phyloP scores from a whole-genome alignment of 2,797 vertebrate genomes.

The Huso huso region DNA sequence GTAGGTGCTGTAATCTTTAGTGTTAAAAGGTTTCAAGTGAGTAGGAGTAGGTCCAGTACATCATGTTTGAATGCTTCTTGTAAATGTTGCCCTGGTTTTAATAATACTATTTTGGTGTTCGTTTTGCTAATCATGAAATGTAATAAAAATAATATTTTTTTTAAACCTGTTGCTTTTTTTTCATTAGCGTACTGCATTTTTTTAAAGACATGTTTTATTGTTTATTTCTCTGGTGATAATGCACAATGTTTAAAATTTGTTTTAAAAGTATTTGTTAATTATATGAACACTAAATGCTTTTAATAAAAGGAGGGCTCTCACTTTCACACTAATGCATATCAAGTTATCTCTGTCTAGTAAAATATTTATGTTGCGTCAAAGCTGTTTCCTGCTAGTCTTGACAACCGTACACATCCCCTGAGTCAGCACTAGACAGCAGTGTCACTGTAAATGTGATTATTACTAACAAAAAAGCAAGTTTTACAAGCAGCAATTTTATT shows the following conservation, averaged over 20 bases:
- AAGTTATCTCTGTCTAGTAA: slow-evolving; percentile 23
- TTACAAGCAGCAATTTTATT: slow-evolving; percentile 11
- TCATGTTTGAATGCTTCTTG: neutral
- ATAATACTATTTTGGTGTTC: slow-evolving; percentile 6
- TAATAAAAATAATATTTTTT: slow-evolving; percentile 20
- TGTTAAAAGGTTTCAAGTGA: too few relatives aligned
- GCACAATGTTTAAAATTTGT: slow-evolving; percentile 9
- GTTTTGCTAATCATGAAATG: slow-evolving; percentile 17
- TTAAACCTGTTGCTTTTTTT: slow-evolving; percentile 12
- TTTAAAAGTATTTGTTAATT: slow-evolving; percentile 3
- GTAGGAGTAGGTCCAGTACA: too few relatives aligned
- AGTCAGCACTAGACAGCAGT: slow-evolving; percentile 26
- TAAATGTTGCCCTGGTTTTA: slow-evolving; percentile 10
- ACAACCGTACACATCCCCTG: slow-evolving; percentile 19
- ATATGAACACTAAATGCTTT: neutral
- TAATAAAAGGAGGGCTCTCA: slow-evolving; percentile 19
- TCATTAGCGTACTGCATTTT: too few relatives aligned
- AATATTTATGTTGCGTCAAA: slow-evolving; percentile 29
- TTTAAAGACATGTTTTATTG: too few relatives aligned
- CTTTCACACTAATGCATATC: slow-evolving; percentile 16
- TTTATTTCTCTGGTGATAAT: slow-evolving; percentile 6
- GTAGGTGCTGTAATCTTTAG: too few relatives aligned
- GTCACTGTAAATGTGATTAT: slow-evolving; percentile 29
- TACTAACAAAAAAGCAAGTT: slow-evolving; percentile 16
- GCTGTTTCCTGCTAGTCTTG: slow-evolving; percentile 22